Conservation (phyloP, 2,888 invertebrate species). For the Cryptus viduatorius region DNA sequence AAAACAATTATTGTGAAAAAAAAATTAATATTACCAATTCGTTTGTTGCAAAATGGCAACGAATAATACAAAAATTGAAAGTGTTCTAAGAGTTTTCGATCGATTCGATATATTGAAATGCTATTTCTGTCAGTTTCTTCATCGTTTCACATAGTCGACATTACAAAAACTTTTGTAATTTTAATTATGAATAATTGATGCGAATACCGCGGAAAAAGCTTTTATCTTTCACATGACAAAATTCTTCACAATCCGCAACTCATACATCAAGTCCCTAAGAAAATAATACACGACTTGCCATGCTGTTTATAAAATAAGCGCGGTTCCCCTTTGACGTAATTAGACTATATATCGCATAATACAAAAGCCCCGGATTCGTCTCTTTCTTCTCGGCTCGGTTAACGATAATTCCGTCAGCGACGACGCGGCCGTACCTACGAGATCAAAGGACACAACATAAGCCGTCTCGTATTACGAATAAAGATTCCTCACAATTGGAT, state of each 20-base stretch:
- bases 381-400: slow-evolving; percentile 52
- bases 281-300: slow-evolving; percentile 69
- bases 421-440: slow-evolving; percentile 73
- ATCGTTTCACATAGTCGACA: not conserved
- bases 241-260: slow-evolving; percentile 33
- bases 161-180: not conserved
- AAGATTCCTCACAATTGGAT: slow-evolving; percentile 67
- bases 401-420: slow-evolving; percentile 45
- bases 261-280: slow-evolving; percentile 49
- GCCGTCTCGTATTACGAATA: slow-evolving; percentile 63
- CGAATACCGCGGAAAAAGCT: not conserved
- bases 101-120: not conserved
- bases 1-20: no score
- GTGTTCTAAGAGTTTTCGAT: no score
- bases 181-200: slow-evolving; percentile 18
- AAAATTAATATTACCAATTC: no score
- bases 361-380: slow-evolving; percentile 75
- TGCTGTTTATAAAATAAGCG: slow-evolving; percentile 83
- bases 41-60: no score
- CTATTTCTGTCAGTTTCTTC: not conserved
- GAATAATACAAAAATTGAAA: no score
- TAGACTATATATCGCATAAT: slow-evolving; percentile 74
- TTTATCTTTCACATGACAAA: slow-evolving; percentile 15
- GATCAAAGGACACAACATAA: slow-evolving; percentile 67
- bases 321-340: slow-evolving; percentile 83